Conservation (phyloP, 2,797 vertebrate species). For the Gallinago stenura region DNA sequence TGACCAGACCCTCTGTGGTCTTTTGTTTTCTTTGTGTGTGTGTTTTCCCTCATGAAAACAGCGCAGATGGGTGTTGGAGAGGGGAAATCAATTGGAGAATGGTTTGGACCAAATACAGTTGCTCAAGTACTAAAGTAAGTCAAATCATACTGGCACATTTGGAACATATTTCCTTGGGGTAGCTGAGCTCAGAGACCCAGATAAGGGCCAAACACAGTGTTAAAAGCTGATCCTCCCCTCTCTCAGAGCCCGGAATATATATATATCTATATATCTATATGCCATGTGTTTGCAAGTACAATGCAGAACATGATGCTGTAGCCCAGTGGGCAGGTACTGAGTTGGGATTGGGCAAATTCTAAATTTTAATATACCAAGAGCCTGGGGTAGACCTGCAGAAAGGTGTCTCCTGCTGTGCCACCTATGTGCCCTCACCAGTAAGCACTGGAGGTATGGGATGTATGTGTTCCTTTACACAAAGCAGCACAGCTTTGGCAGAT, state of each 20-base stretch:
- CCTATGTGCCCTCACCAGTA: background rate
- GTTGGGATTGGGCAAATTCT: background rate
- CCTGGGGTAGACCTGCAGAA: background rate
- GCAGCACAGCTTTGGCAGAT: background rate
- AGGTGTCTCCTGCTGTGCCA: background rate
- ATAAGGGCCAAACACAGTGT: background rate
- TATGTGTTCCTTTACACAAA: rapidly evolving
- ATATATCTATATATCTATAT: no score
- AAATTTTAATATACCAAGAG: background rate
- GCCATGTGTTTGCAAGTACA: no score
- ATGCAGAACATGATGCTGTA: background rate
- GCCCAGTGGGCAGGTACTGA: background rate
- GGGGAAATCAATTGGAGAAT: constrained; percentile 90
- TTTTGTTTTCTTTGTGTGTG: background rate
- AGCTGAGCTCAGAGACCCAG: background rate
- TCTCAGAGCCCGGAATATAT: background rate
- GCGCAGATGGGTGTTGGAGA: constrained; percentile 93
- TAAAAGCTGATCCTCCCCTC: background rate
- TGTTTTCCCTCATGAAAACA: constrained; percentile 72
- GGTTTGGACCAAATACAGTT: constrained; percentile 92
- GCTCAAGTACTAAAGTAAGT: constrained; percentile 91
- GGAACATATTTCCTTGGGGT: rapidly evolving
- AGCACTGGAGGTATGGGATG: rapidly evolving
- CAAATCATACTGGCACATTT: background rate
- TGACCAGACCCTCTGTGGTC: background rate